A percentile compares a stretch with the other conserved stretches of the same genome.
Evolutionary conservation across 2,888 invertebrate species (phyloP).

Genomic region (Chelonus formosanus): DNA sequence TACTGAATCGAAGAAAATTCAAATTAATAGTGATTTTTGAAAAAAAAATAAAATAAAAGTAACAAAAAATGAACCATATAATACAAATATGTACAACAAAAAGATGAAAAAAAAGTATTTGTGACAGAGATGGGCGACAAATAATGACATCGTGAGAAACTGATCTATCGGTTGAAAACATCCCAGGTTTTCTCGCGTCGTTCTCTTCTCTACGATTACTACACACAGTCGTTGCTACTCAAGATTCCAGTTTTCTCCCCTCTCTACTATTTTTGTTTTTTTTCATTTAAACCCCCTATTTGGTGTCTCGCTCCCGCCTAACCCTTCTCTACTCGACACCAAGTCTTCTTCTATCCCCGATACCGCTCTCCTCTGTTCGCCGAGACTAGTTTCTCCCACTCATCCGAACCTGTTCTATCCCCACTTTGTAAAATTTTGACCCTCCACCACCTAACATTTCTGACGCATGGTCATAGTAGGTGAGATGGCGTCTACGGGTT

Average conservation of each 20-base stretch:
- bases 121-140: conserved; percentile 18
- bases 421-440: no score
- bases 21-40: no score
- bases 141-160: conserved; percentile 42
- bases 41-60: no score
- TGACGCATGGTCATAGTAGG: background rate
- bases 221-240: conserved; percentile 59
- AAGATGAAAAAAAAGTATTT: conserved; percentile 4
- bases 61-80: no score
- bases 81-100: background rate
- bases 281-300: conserved; percentile 4
- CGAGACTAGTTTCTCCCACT: no score
- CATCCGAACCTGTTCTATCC: no score
- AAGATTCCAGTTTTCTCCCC: conserved; percentile 63
- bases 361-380: background rate
- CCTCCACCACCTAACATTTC: conserved; percentile 13
- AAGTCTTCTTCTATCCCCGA: background rate
- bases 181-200: conserved; percentile 58
- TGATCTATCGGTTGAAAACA: conserved; percentile 64
- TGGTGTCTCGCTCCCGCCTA: background rate
- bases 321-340: background rate
- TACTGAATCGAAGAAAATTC: no score
- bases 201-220: background rate
- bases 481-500: conserved; percentile 35
- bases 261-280: conserved; percentile 27